Conservation (phyloP, 2,797 vertebrate genomes). For the Heliangelus exortis region DNA sequence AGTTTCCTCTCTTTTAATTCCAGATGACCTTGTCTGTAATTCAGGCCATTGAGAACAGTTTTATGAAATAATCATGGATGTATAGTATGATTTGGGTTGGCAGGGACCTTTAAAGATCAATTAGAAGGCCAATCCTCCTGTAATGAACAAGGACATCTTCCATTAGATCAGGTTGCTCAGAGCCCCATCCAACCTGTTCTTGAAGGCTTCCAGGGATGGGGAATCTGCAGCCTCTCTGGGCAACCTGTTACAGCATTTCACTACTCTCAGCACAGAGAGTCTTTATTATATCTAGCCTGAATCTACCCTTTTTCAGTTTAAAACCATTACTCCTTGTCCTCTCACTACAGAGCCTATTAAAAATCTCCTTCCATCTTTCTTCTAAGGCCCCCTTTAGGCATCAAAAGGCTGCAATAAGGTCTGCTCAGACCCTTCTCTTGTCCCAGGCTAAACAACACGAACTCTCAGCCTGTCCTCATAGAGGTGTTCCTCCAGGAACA, state of each 20-base stretch:
- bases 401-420: background rate
- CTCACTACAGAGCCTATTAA: background rate
- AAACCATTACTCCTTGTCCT: background rate
- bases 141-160: background rate
- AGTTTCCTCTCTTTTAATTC: background rate
- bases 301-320: background rate
- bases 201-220: background rate
- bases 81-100: background rate
- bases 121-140: background rate
- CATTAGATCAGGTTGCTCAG: background rate
- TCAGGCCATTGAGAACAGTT: background rate
- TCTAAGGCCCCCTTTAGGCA: background rate
- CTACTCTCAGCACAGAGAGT: background rate
- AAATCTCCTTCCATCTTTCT: too few relatives aligned
- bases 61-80: background rate
- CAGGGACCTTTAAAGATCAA: background rate
- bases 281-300: background rate
- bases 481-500: background rate
- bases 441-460: background rate
- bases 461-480: background rate
- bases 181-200: accelerated
- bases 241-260: background rate
- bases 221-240: accelerated
- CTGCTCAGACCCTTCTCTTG: background rate
- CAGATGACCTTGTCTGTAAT: background rate